Base-by-base conservation (phyloP, 2,888 invertebrate genomes). In the Chrysotoxum bicinctum region DNA sequence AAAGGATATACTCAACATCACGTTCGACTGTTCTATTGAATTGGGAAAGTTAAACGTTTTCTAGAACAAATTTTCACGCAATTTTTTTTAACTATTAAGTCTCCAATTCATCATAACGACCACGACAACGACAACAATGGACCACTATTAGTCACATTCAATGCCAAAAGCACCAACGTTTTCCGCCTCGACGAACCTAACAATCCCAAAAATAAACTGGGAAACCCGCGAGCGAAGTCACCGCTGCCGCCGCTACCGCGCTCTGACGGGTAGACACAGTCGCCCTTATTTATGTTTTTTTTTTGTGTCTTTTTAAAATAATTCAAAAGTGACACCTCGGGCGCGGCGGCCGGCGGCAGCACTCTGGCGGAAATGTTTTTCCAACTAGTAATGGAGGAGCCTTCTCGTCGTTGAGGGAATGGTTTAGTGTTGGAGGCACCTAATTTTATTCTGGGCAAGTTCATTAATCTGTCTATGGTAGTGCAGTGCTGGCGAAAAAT, bases 271-370 rank as follows among this genome's bases (percentile, higher is more conserved):
- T 50, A 83, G 78, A 83, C 82, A 52, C n/a, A 26, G 69, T 60
- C 69, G 74, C 69, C 79, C 64, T 78, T 83, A 43, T 23, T 75
- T 68, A 16, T 45, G 5, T 48, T n/a, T 0, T 16, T 37, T n/a
- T 19, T 30, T n/a, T 37, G 30, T 64, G 30, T 72, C 35, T 32
- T 64, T 75, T 30, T 43, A 75, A 80, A 75, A 84, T 80, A 84
- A 80, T 70, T 75, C 75, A 84, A 70, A 66, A 75, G 80, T 75
- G 81, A 81, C 81, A 81, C 83, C 74, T 83, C 62, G 40, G 83
- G 73, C 78, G 45, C 45, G 64, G 52, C 32, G 56, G 19, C 66
- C 45, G 64, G 52, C 32, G 56, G 19, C 66, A 48, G 52, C 16
- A 43, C 43, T 30, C 45, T 21, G 45, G 45, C 73, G 76, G 76